A percentile compares a stretch with the other conserved stretches of the same genome.
Evolutionary conservation across 2,113 vertebrate genomes (phyloP).

Genomic region (Parus major): DNA sequence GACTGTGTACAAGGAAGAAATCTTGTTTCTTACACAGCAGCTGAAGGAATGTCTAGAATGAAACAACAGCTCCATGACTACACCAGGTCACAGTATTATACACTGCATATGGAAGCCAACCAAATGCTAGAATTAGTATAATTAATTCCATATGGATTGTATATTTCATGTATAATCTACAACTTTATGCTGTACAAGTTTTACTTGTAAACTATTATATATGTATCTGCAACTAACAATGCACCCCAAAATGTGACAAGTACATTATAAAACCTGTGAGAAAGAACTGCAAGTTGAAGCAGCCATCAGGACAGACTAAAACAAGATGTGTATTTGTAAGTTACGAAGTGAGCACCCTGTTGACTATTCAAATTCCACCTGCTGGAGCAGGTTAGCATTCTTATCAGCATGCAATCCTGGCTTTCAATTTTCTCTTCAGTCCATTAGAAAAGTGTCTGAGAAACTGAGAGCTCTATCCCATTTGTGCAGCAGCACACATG

Average conservation of each 20-base stretch:
- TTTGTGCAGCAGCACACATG: neutral
- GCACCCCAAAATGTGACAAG: accelerated
- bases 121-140: neutral
- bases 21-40: neutral
- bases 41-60: neutral
- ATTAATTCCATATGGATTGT: neutral
- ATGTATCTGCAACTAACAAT: neutral
- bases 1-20: neutral
- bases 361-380: neutral
- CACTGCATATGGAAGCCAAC: neutral
- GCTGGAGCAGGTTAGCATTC: neutral
- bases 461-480: neutral
- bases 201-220: neutral
- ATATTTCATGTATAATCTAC: neutral
- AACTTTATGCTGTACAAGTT: neutral
- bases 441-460: neutral
- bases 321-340: neutral
- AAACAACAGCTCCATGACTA: neutral
- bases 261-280: neutral
- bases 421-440: neutral
- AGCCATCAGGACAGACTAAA: neutral
- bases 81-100: neutral
- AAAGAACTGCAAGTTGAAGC: neutral
- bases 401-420: neutral
- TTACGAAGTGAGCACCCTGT: neutral